Base-by-base conservation (phyloP, 2,113 vertebrate species). In the Rhinichthys klamathensis region DNA sequence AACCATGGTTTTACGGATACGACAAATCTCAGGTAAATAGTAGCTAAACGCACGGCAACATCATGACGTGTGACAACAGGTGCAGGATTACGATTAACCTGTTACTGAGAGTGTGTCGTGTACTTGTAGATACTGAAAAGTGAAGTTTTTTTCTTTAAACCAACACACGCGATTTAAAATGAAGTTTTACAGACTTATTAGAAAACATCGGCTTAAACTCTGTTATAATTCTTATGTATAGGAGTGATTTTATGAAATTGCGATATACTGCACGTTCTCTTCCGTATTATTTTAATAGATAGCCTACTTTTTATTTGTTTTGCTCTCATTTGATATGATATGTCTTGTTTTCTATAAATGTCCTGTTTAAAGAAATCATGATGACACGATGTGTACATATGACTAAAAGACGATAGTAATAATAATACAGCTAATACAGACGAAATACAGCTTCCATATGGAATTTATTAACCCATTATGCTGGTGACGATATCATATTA, bases 41-140 rank as follows among this genome's bases (percentile, higher is more conserved):
- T 5, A 23, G 54, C 18, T 56, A 13, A 10, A 32, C 23, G 10
- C 10, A 12, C 9, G 0, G 41, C 44, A 49, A 30, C n/a, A 13
- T 8, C 11, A 61, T 32, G 79, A 67, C 25, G 79, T 81, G 80
- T 65, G 3, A 65, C 13, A 80, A 46, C 61, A 69, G 80, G 80
- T 81, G 58, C 60, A 23, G 3, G 15, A 65, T 44, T 41, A 9
- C 27, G 41, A 51, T 32, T 27, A 21, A 81, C 80, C 44, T 69
- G 79, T 61, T 77, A 3, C 78, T 12, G 12, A 30, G 35, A 54
- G 56, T 49, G 27, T 35, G 61, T 81, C 25, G 27, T 51, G 80
- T 54, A 32, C 61, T n/a, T n/a, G 0, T 1, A 23, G 16, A 6
- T 32, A 6, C 13, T 38, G 16, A 32, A 35, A 60, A 51, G 60